Percentiles rank a stretch among this genome's conserved stretches.
Conservation (phyloP, 2,797 vertebrate genomes). For the Acanthurus lineatus region DNA sequence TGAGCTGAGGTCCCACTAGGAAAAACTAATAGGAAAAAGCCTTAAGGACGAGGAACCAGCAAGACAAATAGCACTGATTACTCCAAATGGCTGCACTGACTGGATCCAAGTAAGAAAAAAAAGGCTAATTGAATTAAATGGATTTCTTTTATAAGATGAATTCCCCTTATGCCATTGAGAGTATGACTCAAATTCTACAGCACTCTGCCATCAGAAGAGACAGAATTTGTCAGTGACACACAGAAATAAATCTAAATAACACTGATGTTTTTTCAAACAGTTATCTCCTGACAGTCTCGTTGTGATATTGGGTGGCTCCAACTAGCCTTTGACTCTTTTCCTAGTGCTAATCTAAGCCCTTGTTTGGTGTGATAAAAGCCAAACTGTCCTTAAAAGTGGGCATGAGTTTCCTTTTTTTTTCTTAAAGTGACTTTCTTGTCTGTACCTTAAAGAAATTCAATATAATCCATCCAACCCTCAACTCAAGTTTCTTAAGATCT, state of each 20-base stretch:
- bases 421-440: neutral
- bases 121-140: conserved; percentile 64
- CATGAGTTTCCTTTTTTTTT: neutral
- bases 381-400: neutral
- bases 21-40: conserved; percentile 61
- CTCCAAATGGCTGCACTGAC: conserved; percentile 48
- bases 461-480: neutral
- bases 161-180: conserved; percentile 18
- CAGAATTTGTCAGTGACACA: neutral
- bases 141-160: conserved; percentile 46
- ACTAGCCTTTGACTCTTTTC: too few relatives aligned
- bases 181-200: conserved; percentile 9
- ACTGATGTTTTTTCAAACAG: neutral
- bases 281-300: neutral
- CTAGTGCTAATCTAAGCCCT: neutral
- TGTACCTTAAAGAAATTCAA: neutral
- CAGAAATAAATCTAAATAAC: conserved; percentile 5
- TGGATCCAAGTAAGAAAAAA: conserved; percentile 33
- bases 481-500: neutral
- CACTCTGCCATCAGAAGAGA: neutral
- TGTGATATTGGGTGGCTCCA: neutral
- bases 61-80: conserved; percentile 75
- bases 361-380: neutral
- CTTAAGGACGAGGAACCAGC: conserved; percentile 49
- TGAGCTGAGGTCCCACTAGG: conserved; percentile 51